phyloP scores from a whole-genome alignment of 1,140 invertebrate genomes.

The Drusus annulatus region DNA sequence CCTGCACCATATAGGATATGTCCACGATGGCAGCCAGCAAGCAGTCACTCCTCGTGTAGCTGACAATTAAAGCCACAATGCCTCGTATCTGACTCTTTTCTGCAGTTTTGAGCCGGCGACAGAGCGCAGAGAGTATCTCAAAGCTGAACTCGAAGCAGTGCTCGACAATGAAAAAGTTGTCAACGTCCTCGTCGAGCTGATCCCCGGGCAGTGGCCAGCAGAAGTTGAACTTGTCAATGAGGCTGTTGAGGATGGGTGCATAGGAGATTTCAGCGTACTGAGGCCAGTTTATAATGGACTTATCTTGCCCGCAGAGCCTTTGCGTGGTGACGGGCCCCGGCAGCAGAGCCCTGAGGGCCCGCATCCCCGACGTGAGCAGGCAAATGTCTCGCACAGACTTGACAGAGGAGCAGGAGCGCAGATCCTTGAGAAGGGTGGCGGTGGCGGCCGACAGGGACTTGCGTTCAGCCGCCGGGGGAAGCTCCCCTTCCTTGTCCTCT shows the following conservation, averaged over 20 bases:
- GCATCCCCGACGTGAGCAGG: slow-evolving; percentile 61
- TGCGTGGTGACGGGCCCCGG: slow-evolving; percentile 78
- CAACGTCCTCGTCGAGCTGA: slow-evolving; percentile 63
- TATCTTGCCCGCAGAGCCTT: slow-evolving; percentile 67
- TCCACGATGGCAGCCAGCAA: slow-evolving; percentile 70
- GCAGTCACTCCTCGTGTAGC: slow-evolving; percentile 73
- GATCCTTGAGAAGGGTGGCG: slow-evolving; percentile 2
- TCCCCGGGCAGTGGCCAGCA: slow-evolving; percentile 70
- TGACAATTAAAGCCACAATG: slow-evolving; percentile 67
- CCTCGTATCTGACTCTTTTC: slow-evolving; percentile 60
- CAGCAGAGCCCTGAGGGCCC: slow-evolving; percentile 64
- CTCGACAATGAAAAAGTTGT: slow-evolving; percentile 70
- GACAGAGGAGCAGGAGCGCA: slow-evolving; percentile 64
- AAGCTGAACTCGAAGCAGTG: slow-evolving; percentile 69
- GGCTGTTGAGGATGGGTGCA: slow-evolving; percentile 65
- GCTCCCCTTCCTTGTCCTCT: background rate
- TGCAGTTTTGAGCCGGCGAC: slow-evolving; percentile 68
- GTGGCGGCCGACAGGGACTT: slow-evolving; percentile 27
- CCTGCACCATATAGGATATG: slow-evolving; percentile 58
- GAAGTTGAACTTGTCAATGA: slow-evolving; percentile 69
- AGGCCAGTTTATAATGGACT: slow-evolving; percentile 61
- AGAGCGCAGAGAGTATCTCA: slow-evolving; percentile 70
- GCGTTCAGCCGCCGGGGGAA: slow-evolving; percentile 27
- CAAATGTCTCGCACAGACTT: slow-evolving; percentile 67
- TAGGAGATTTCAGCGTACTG: slow-evolving; percentile 66